Percentiles rank a stretch among this genome's conserved stretches.
phyloP scores from a whole-genome alignment of 23 tunicate genomes.

The Phallusia fumigata region DNA sequence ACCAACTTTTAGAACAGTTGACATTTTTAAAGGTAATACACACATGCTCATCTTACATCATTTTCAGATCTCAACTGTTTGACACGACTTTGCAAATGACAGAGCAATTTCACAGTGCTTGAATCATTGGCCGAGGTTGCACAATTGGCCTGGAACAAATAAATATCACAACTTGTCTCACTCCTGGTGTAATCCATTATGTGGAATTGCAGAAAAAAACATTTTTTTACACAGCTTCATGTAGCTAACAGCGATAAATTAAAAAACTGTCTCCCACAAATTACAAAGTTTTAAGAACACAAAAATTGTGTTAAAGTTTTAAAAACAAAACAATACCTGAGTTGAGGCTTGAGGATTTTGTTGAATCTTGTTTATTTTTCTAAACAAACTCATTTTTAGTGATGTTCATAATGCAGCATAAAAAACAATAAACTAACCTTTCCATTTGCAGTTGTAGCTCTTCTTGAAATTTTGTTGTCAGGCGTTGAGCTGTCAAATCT shows the following conservation, averaged over 20 bases:
- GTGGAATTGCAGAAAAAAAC: no score
- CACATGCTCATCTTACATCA: constrained; percentile 45
- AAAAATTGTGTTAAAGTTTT: no score
- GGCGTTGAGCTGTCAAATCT: constrained; percentile 69
- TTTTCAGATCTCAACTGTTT: constrained; percentile 88
- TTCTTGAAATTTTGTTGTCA: constrained; percentile 68
- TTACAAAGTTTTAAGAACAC: no score
- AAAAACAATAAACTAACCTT: constrained; percentile 25
- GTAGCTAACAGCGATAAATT: no score
- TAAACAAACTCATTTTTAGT: neutral
- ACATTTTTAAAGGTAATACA: no score
- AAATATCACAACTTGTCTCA: no score
- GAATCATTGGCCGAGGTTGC: neutral
- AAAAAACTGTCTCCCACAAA: no score
- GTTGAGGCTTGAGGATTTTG: neutral
- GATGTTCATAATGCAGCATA: neutral
- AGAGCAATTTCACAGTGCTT: constrained; percentile 75
- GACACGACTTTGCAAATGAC: constrained; percentile 86
- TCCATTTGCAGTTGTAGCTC: constrained; percentile 73
- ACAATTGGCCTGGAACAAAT: neutral
- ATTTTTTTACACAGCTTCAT: no score
- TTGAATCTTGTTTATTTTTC: neutral
- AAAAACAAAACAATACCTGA: neutral
- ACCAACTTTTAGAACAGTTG: no score
- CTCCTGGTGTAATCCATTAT: no score